Evolutionary conservation across 2,797 vertebrate genomes (phyloP), one percentile per base, ranked within the genome.

Genomic region (Gymnoscopelus braueri): DNA sequence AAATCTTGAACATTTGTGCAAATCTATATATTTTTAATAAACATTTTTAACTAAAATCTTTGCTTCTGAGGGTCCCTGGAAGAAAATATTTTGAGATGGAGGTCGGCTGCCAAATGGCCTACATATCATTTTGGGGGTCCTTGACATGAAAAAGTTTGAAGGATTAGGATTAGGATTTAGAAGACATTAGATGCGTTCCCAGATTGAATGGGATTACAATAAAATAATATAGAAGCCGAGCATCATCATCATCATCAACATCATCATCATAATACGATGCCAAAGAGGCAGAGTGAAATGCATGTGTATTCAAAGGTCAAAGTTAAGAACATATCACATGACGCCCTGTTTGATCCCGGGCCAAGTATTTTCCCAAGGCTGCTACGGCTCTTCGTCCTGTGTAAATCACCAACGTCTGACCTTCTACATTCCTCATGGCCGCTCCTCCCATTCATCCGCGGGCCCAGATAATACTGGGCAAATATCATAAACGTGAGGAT

Each of bases 361-460:
- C 89, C 84, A 88, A 91, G 89, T 88, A 87, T 88, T 90, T 93
- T 93, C 91, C 88, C 86, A 89, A 84, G 89, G 88, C 90, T 90
- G 91, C 78, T 78, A 65, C 4, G 66, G 83, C 85, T 86, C 83
- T 76, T 14, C 3, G 82, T 83, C 72, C 88, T 91, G 88, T 89
- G 88, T 88, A 91, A 92, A 92, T 89, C 91, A 89, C 64, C 70
- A 58, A 57, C n/a, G 78, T 67, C 83, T 94, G 93, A 93, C 93
- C 92, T 93, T 92, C 89, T 90, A 88, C 91, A 93, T 94, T 94
- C 92, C 92, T 89, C 84, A 88, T 84, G 90, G 84, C 89, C 88
- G 81, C 93, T 91, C 95, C 93, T 95, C 95, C 95, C 94, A 95
- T 96, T 96, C 94, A 95, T 94, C 94, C 93, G 91, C 91, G 87